These are phyloP conservation scores for Camponotus fellah DNA, from an alignment of 2,888 invertebrate species.

Conservation along the genomic window DNA sequence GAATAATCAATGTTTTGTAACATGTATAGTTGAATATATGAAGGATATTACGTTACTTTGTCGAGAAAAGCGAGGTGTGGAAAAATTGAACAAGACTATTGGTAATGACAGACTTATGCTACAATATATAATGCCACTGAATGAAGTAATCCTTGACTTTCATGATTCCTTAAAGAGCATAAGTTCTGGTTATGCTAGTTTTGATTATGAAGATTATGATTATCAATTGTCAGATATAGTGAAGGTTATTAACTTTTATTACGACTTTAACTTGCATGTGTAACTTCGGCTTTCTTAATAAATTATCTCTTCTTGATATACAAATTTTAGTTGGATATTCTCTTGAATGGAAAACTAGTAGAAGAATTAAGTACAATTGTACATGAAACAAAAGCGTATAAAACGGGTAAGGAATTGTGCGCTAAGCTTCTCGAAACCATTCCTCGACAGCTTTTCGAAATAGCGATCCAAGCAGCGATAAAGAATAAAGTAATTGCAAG, in stretches of 20 bases:
- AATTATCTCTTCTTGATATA: not conserved
- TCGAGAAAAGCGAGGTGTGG: constrained; percentile 91
- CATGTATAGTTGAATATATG: constrained; percentile 88
- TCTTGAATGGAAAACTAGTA: constrained; percentile 92
- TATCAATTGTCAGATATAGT: constrained; percentile 93
- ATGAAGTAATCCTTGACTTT: constrained; percentile 98
- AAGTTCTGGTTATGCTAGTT: constrained; percentile 98
- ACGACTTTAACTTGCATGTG: not conserved
- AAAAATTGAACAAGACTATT: constrained; percentile 91
- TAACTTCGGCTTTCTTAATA: not conserved
- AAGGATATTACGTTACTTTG: constrained; percentile 91
- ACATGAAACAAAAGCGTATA: constrained; percentile 90
- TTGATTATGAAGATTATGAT: constrained; percentile 96
- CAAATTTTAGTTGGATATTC: constrained; percentile 89
- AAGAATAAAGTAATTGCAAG: constrained; percentile 93
- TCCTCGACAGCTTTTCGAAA: constrained; percentile 92
- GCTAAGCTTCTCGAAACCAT: constrained; percentile 93
- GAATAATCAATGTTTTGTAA: constrained; percentile 21
- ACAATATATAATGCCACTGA: constrained; percentile 94
- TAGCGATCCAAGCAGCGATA: constrained; percentile 95
- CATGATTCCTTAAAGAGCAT: constrained; percentile 96
- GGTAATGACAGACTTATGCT: constrained; percentile 94
- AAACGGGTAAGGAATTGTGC: constrained; percentile 90
- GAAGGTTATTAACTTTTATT: constrained; percentile 86
- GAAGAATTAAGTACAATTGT: constrained; percentile 95